Evolutionary conservation across 1,140 invertebrate genomes (phyloP), one percentile per base, ranked within the genome.

Genomic region (Gonatopus flavifemur): DNA sequence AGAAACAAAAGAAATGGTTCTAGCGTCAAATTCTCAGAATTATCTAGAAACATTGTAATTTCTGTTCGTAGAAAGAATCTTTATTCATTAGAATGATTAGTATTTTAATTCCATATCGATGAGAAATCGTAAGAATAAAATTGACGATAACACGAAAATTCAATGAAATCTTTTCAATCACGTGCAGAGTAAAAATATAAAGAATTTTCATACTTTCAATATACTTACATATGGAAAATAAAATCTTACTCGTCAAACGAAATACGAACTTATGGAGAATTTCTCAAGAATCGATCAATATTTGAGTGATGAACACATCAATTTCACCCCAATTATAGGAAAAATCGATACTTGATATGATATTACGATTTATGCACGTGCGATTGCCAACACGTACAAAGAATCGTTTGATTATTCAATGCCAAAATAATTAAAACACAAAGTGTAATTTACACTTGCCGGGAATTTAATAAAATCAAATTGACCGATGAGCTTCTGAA

Each of bases 401-500:
- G 16, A 31, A 22, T 13, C 15, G 25, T 30, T 39, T 24, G 19
- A 43, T 41, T 28, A 37, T 20, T 41, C 16, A 28, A n/a, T 39
- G 12, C 5, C 18, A 22, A 33, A 41, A 33, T 33, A n/a, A 6
- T 33, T 30, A 20, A 49, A 47, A 46, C 35, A 30, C 10, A 15
- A 40, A 8, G 20, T 3, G 25, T 28, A 31, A 24, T 59, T 62
- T 49, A 49, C 49, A 56, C 45, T 55, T 44, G 36, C 52, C 52
- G 53, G 50, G 45, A 44, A 45, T 47, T 55, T 38, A 31, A 16
- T 25, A 28, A 21, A 50, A 47, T 59, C 38, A 52, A 57, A 54
- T 46, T 55, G 49, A 59, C 51, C 52, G 45, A 40, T 42, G 59
- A 66, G 59, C 53, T 65, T 68, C 56, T 62, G 62, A 64, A 67